Percentiles rank a stretch among this genome's conserved stretches.
Conservation (phyloP, 2,797 vertebrate species). For the Gallinago solitaria region DNA sequence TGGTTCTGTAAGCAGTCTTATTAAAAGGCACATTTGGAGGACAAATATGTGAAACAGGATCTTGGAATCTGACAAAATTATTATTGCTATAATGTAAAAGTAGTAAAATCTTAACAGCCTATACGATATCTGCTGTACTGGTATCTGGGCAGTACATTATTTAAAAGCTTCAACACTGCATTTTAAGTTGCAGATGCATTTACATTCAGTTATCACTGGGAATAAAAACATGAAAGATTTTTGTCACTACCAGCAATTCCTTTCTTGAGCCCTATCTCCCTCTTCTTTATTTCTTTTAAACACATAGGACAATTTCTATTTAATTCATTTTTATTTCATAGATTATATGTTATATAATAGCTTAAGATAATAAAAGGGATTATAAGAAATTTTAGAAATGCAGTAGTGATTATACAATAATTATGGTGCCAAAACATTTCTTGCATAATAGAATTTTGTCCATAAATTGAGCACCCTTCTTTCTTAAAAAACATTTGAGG, state of each 20-base stretch:
- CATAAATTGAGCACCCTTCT: slow-evolving; percentile 16
- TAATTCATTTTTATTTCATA: not conserved
- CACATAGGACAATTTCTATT: not conserved
- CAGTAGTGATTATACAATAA: not conserved
- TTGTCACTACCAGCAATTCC: not conserved
- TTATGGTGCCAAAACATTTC: not conserved
- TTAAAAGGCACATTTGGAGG: not conserved
- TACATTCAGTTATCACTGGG: not conserved
- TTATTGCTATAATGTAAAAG: not conserved
- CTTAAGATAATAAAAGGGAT: not conserved
- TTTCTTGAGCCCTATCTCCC: fast-evolving
- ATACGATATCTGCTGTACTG: not conserved
- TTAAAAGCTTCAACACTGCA: not conserved
- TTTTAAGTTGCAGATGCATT: not conserved
- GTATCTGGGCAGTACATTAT: not conserved
- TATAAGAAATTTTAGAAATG: not conserved
- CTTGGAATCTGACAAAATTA: not conserved
- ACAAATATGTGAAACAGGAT: not conserved
- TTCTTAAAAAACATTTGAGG: not conserved
- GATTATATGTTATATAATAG: not conserved
- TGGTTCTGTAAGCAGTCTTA: not conserved
- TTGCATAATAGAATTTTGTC: not conserved
- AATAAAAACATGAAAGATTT: not conserved
- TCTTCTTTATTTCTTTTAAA: not conserved
- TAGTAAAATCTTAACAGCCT: not conserved